Evolutionary conservation across 2,797 vertebrate genomes (phyloP), one percentile per base, ranked within the genome.

Genomic region (Lemur catta): DNA sequence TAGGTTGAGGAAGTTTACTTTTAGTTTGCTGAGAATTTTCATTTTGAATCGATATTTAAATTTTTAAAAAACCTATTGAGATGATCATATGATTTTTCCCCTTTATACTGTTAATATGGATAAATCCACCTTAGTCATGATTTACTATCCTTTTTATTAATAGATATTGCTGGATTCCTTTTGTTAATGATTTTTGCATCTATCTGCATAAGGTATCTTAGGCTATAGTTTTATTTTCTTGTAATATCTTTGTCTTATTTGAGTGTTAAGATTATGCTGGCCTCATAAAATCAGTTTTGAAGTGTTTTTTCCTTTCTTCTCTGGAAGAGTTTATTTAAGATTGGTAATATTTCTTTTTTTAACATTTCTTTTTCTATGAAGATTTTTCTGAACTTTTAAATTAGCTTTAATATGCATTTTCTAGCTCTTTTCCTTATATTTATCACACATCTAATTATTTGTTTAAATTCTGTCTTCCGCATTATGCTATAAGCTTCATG

Each of bases 361-460:
- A 74, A 84, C 43, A 2, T 71, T 24, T 88, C 33, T 71, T 78
- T 48, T 69, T 71, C 57, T 86, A 52, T 52, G 84, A 72, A 48
- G 43, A 38, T n/a, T 71, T 82, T 61, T 84, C 43, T 78, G 61
- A 82, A 76, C 59, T 91, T 91, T 87, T 93, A 86, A 91, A n/a
- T 87, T 91, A 69, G 52, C 15, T 35, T 87, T 69, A 71, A n/a
- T 74, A 18, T 84, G 57, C 48, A 95, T 87, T 57, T 82, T 67
- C n/a, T 67, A 79, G 41, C 43, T 89, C 41, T 88, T 57, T 88
- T 43, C 65, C 48, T 35, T 35, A 52, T 22, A 93, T 1, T 82
- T 69, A 28, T 52, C 41, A 46, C n/a, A 52, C 14, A 59, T 79
- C 71, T 74, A 84, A 79, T 50, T 90, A 69, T 78, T 96, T 79